Evolutionary conservation across 2,797 vertebrate genomes (phyloP), one percentile per base, ranked within the genome.

Genomic region (Trachops cirrhosus): DNA sequence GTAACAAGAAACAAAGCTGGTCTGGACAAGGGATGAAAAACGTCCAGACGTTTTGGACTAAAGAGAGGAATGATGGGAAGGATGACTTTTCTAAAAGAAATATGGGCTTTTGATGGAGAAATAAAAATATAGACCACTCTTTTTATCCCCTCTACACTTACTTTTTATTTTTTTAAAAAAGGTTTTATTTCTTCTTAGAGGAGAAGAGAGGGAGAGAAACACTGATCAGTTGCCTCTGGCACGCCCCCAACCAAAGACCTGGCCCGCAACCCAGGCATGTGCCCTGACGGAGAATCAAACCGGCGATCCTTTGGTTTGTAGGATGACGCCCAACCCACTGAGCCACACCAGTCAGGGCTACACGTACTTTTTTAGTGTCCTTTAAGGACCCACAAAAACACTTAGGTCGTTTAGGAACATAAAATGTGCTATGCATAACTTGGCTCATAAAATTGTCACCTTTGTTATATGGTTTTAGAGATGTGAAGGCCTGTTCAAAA

Each of bases 361-460:
- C 62, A 91, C 94, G 94, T 37, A 91, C 94, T 93, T 54, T 96
- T 96, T 97, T 94, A 96, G 77, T 90, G 91, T 89, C 84, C 95
- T 96, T 94, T 84, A 92, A 97, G 97, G 97, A 95, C 96, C 95
- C 92, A 96, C 96, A 95, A 94, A 98, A 89, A 91, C 89, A 97
- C 92, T 96, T 84, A 84, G 95, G 91, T 89, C 67, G 26, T 95
- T 94, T 89, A 94, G 95, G 95, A 93, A 96, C 95, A 97, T 97
- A 96, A 97, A 98, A 96, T 79, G 86, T 96, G 96, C 94, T 67
- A 84, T 84, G 91, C 89, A 93, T 96, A 98, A 93, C 86, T 92
- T 90, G 92, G 88, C 95, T 96, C 95, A 89, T 98, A 97, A 98
- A 98, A 96, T 96, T 97, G 96, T 97, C 97, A 75, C 96, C 96